Evolutionary conservation across 1,140 invertebrate genomes (phyloP), one percentile per base, ranked within the genome.

Genomic region (Diorhabda elongata): DNA sequence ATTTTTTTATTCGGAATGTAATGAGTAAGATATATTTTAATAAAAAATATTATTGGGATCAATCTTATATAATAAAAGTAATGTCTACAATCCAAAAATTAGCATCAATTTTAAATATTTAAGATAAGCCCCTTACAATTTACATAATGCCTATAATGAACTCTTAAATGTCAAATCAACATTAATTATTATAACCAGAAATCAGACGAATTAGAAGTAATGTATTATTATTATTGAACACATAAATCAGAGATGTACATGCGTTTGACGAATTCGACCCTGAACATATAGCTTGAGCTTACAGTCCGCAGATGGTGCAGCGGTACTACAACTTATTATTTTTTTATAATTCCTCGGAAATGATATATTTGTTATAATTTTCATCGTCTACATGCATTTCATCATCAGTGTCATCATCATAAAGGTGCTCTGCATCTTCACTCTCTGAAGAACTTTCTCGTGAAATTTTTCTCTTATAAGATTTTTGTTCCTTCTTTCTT

Each of bases 231-330:
- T 26, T 26, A 26, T 26, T 26, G 26, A 26, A 26, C 26, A 26
- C 26, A 26, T 26, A 26, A 26, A 26, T 26, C 26, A 26, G 0
- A 26, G 26, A 26, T 26, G 26, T 73, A 52, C 76, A 77, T 69
- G 68, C 67, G 52, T 77, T 64, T 44, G 76, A 61, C 44, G 72
- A 74, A 67, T 77, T 71, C 59, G 73, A 75, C 65, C 77, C 73
- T 57, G 71, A 72, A 65, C 73, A 78, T 66, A 71, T 56, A 67
- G 74, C 68, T 67, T 80, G 75, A 70, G 73, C 61, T 74, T 75
- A 77, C 58, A 75, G 61, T 67, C 74, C 71, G 52, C 26, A 26
- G 26, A 26, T 26, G 26, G 26, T 26, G 26, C 26, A 26, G 26
- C 26, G 26, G 26, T 26, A 26, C 26, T 26, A 26, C 26, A 26